phyloP scores from a whole-genome alignment of 2,113 vertebrate genomes.

The Eptesicus fuscus region DNA sequence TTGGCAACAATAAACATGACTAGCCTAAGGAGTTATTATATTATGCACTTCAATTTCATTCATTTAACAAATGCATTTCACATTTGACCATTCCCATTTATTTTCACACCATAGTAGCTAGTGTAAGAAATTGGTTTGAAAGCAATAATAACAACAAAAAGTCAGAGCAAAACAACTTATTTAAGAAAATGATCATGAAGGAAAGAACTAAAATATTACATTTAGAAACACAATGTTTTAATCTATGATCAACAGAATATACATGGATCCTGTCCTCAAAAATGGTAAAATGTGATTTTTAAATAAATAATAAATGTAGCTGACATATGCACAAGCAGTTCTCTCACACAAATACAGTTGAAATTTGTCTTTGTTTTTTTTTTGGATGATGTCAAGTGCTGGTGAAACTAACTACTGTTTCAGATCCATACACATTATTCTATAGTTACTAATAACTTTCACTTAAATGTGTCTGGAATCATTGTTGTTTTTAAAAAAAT shows the following conservation, averaged over 20 bases:
- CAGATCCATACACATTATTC: constrained; percentile 27
- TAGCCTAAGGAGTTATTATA: constrained; percentile 68
- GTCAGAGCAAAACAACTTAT: background rate
- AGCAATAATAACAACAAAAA: constrained; percentile 30
- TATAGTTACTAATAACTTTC: constrained; percentile 34
- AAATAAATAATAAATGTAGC: constrained; percentile 33
- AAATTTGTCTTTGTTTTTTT: constrained; percentile 33
- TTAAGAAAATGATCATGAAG: constrained; percentile 24
- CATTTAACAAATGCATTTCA: constrained; percentile 68
- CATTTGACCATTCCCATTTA: constrained; percentile 63
- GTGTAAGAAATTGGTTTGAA: constrained; percentile 63
- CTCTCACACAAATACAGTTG: background rate
- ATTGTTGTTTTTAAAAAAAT: background rate
- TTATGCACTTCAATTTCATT: constrained; percentile 65
- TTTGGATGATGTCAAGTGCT: constrained; percentile 29
- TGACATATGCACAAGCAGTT: constrained; percentile 32
- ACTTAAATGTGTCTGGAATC: constrained; percentile 3
- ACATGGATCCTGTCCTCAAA: constrained; percentile 27
- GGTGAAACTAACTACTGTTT: constrained; percentile 45
- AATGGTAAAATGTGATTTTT: background rate
- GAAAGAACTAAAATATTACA: constrained; percentile 18
- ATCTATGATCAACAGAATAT: constrained; percentile 53
- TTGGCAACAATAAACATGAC: constrained; percentile 72
- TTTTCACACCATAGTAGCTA: constrained; percentile 63
- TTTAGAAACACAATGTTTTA: constrained; percentile 43